phyloP scores from a whole-genome alignment of 1,140 invertebrate genomes.

The Meloidogyne floridensis region DNA sequence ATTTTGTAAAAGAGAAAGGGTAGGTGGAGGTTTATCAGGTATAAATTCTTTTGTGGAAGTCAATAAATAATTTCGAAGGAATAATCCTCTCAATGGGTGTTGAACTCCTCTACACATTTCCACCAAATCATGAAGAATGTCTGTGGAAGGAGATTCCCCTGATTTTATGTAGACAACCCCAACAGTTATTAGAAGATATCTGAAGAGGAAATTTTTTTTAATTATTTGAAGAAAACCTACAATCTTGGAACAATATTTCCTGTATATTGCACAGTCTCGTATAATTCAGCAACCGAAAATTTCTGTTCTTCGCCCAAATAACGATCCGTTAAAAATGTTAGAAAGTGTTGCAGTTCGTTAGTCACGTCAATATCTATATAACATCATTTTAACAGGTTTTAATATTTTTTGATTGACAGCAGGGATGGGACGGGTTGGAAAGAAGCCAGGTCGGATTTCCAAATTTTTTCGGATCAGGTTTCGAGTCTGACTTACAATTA shows the following conservation, averaged over 20 bases:
- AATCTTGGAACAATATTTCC: constrained; percentile 96
- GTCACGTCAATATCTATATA: constrained; percentile 91
- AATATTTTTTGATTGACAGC: too few species aligned
- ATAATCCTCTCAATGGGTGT: constrained; percentile 91
- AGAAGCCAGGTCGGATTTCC: too few species aligned
- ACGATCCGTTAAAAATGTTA: constrained; percentile 91
- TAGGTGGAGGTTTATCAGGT: constrained; percentile 70
- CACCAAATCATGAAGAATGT: constrained; percentile 90
- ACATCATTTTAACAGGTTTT: too few species aligned
- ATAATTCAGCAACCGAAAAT: constrained; percentile 72
- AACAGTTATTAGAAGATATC: constrained; percentile 93
- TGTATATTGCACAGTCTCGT: constrained; percentile 96
- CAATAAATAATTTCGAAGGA: constrained; percentile 79
- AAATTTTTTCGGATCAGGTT: too few species aligned
- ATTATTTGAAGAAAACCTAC: constrained; percentile 68
- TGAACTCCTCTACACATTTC: constrained; percentile 99
- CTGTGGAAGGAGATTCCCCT: constrained; percentile 83
- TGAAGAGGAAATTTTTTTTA: constrained; percentile 60
- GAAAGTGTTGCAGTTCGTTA: constrained; percentile 91
- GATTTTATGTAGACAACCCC: constrained; percentile 98
- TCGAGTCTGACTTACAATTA: too few species aligned
- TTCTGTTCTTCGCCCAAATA: constrained; percentile 86
- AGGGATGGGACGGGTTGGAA: too few species aligned
- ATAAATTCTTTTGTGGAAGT: constrained; percentile 89
- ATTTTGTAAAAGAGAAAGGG: constrained; percentile 16